Evolutionary conservation across 2,888 invertebrate genomes (phyloP), one percentile per base, ranked within the genome.

Genomic region (Selenia dentaria): DNA sequence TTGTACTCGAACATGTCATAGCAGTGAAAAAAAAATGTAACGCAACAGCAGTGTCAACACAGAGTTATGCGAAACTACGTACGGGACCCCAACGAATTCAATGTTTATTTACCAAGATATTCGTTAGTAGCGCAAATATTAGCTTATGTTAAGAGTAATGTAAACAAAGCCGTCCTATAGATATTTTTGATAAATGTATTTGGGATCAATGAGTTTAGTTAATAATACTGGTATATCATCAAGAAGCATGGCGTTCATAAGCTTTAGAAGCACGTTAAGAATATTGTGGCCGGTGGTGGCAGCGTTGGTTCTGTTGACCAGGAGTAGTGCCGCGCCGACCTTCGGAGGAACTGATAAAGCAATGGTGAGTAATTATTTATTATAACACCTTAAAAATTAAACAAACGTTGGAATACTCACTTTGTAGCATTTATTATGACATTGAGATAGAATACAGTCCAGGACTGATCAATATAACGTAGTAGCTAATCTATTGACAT

Each of bases 321-420:
- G 77, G 57, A 79, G 79, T 48, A 80, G 85, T 51, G 89, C 88
- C 8, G 90, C 90, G 26, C 90, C 90, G 8, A 60, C 84, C 57
- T 83, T 84, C 62, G 87, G 83, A 6, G 73, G 70, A 41, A 79
- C 89, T 9, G 85, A 87, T 54, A 86, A 79, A 51, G 90, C 90
- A 14, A 90, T 86, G 87, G 90, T 90, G 62, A 84, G 90, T 51
- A 18, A n/a, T n/a, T n/a, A n/a, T n/a, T n/a, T n/a, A n/a, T n/a
- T n/a, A n/a, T n/a, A 6, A 22, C 6, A 22, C 22, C 8, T 6
- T 1, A 22, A 22, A 10, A n/a, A n/a, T n/a, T n/a, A n/a, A n/a
- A n/a, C n/a, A n/a, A n/a, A n/a, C n/a, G n/a, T n/a, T n/a, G n/a
- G n/a, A n/a, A n/a, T n/a, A n/a, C n/a, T n/a, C n/a, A n/a, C n/a